Evolutionary conservation across 92 coral and sea anemone species (phyloP), one percentile per base, ranked within the genome.

Genomic region (Bergia puertoricense): DNA sequence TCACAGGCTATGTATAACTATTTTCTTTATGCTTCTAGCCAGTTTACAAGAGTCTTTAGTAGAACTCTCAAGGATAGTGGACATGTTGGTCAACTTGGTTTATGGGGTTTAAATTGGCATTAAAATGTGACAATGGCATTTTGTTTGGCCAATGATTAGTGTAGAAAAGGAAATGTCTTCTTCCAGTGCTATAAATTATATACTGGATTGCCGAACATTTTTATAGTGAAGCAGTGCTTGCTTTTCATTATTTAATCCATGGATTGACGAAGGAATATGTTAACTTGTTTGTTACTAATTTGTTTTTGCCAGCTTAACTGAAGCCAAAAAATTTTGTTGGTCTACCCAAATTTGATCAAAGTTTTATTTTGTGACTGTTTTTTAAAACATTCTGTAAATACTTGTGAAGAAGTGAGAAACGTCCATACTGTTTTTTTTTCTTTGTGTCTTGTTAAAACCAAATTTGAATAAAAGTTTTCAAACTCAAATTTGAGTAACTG

Each of bases 181-280:
- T 75, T 41, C 51, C 22, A 45, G 4, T 8, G 1, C 77, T 14
- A 15, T 37, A 42, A 18, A 42, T 3, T 6, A 42, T 41, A 38
- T 41, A 38, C 79, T 6, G 79, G 79, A 75, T 75, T 75, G 51
- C 15, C 79, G 42, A 75, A 75, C 79, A 42, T 75, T 75, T 75
- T 75, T 18, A 41, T 75, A 75, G 46, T 75, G 79, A 75, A 75
- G 79, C 79, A 75, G 8, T 75, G 79, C 79, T 40, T 75, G 79
- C 50, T 75, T 75, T 73, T 73, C 59, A 14, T 75, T 75, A 75
- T 75, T 75, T 75, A 74, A 75, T 42, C 78, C 9, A 75, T 11
- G 79, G 16, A 9, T 75, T 15, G 78, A 7, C 15, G 4, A 8
- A n/a, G 8, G 23, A 75, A 41, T 40, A 42, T 75, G 79, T 75